These are phyloP conservation scores for Ectemnius lituratus DNA, from an alignment of 2,888 invertebrate genomes.

Conservation along the genomic window DNA sequence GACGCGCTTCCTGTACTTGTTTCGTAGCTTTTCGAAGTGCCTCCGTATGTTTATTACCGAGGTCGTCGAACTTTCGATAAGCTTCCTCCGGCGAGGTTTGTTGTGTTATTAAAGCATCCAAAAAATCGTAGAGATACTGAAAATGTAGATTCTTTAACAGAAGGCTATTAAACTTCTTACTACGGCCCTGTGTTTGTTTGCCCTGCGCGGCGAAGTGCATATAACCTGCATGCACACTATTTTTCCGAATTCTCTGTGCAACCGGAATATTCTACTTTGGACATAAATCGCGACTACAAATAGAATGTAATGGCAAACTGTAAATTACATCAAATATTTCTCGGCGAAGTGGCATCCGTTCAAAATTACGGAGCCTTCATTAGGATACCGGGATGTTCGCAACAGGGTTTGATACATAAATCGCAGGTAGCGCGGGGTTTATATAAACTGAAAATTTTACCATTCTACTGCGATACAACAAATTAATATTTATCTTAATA, in stretches of 20 bases:
- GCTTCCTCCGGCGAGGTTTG: conserved; percentile 98
- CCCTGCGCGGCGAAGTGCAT: neutral
- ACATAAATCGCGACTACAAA: neutral
- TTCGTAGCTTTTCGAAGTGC: conserved; percentile 94
- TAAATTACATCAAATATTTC: conserved; percentile 73
- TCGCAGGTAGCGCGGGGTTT: conserved; percentile 65
- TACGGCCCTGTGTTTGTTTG: conserved; percentile 1
- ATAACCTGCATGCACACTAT: neutral
- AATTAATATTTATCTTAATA: conserved; percentile 49
- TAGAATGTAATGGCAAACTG: conserved; percentile 61
- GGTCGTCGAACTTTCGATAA: conserved; percentile 95
- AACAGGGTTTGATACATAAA: conserved; percentile 76
- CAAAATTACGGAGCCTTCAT: conserved; percentile 78
- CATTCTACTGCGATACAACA: neutral
- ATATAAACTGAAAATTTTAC: conserved; percentile 8
- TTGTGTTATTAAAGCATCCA: conserved; percentile 97
- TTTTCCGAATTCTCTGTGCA: too few species aligned
- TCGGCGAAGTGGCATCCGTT: conserved; percentile 74
- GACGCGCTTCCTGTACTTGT: conserved; percentile 94
- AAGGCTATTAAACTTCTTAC: neutral
- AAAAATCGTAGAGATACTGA: conserved; percentile 93
- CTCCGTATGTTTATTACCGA: conserved; percentile 94
- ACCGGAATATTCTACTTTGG: too few species aligned
- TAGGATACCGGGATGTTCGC: conserved; percentile 74
- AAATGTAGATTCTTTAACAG: conserved; percentile 9